Conservation (phyloP, 30 jellyfish, hydroid and myxozoan genomes). For the Morbakka virulenta region DNA sequence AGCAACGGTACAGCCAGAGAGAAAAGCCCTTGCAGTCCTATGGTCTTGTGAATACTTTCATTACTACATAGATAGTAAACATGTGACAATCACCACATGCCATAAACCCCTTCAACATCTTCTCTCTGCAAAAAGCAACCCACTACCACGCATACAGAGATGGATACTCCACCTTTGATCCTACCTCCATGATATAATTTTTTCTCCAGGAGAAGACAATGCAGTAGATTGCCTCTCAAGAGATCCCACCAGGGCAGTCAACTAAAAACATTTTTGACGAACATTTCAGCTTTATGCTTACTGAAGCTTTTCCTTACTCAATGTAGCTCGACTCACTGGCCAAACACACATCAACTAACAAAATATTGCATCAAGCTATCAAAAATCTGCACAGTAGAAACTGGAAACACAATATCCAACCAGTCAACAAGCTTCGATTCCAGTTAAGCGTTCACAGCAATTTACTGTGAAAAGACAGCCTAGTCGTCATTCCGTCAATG, state of each 20-base stretch:
- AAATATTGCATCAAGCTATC: not conserved
- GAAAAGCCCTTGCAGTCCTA: constrained; percentile 39
- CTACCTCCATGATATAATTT: not conserved
- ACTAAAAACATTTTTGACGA: constrained; percentile 1
- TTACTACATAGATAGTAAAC: constrained; percentile 26
- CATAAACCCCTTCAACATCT: constrained; percentile 42
- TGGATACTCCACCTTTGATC: constrained; percentile 18
- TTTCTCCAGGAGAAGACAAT: constrained; percentile 42
- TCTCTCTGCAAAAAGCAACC: constrained; percentile 14
- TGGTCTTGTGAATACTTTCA: constrained; percentile 45
- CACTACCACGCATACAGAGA: constrained; percentile 22
- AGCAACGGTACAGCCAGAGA: constrained; percentile 36
- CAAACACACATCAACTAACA: constrained; percentile 10
- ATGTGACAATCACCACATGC: constrained; percentile 31
- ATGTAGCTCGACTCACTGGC: not conserved
- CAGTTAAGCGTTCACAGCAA: too few relatives aligned
- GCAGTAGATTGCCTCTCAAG: constrained; percentile 39
- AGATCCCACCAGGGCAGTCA: constrained; percentile 45
- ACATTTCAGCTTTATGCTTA: not conserved
- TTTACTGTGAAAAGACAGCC: constrained; percentile 9
- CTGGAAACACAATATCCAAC: not conserved
- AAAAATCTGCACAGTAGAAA: too few relatives aligned
- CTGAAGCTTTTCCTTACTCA: constrained; percentile 14
- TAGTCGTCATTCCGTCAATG: constrained; percentile 25
- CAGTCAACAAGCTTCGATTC: constrained; percentile 15